These are phyloP conservation scores for Symphodus melops DNA, from an alignment of 2,113 vertebrate species.

Conservation along the genomic window DNA sequence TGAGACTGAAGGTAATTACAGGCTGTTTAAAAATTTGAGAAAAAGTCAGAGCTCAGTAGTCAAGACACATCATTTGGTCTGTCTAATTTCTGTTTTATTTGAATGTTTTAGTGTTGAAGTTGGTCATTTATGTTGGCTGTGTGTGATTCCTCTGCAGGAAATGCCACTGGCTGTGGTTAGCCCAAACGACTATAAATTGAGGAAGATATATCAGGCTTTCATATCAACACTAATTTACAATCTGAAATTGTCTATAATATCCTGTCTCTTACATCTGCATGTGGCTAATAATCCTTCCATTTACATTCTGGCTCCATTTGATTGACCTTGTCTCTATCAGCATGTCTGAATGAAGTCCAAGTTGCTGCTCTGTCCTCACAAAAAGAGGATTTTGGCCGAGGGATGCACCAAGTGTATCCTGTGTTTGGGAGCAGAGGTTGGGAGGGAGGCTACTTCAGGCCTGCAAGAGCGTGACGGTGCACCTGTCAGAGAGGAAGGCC, in stretches of 20 bases:
- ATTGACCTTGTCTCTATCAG: background rate
- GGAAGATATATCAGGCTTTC: conserved; percentile 41
- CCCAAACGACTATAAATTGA: conserved; percentile 42
- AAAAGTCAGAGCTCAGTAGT: conserved; percentile 54
- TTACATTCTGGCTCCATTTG: background rate
- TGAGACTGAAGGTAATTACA: conserved; percentile 76
- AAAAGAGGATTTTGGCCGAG: background rate
- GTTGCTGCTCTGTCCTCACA: conserved; percentile 5
- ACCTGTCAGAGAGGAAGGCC: conserved; percentile 75
- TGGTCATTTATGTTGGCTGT: conserved; percentile 61
- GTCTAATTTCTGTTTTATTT: conserved; percentile 67
- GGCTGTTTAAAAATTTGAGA: conserved; percentile 54
- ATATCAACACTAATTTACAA: conserved; percentile 46
- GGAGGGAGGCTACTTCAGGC: background rate
- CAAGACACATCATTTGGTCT: conserved; percentile 55
- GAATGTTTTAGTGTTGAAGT: conserved; percentile 55
- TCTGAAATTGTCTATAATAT: conserved; percentile 38
- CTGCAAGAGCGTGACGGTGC: conserved; percentile 61
- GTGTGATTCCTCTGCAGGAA: conserved; percentile 52
- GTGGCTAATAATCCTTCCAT: background rate
- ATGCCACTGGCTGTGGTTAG: conserved; percentile 56
- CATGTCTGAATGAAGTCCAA: background rate
- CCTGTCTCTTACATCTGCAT: conserved; percentile 9
- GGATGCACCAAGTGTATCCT: conserved; percentile 23
- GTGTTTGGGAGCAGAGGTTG: conserved; percentile 12